phyloP scores from a whole-genome alignment of 1,140 invertebrate species.

The Prorops nasuta region DNA sequence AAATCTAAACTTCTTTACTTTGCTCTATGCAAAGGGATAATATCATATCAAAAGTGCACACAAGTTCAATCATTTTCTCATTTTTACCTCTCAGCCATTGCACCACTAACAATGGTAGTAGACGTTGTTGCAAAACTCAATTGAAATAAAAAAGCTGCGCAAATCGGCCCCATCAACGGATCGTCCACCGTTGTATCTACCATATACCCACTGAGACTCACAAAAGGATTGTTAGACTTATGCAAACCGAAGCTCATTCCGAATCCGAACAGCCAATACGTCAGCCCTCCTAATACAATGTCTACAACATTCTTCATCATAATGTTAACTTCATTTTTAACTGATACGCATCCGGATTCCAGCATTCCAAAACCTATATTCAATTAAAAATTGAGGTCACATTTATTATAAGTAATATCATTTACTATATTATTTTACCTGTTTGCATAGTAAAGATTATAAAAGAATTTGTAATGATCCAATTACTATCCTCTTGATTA shows the following conservation, averaged over 20 bases:
- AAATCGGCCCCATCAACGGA: conserved; percentile 73
- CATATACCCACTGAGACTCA: conserved; percentile 68
- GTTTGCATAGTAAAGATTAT: conserved; percentile 98
- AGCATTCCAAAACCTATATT: conserved; percentile 82
- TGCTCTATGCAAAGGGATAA: too few species aligned
- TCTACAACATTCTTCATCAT: conserved; percentile 97
- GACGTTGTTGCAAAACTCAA: conserved; percentile 88
- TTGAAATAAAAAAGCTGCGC: conserved; percentile 83
- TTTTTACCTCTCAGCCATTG: conserved; percentile 81
- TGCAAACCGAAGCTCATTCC: conserved; percentile 84
- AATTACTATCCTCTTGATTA: conserved; percentile 80
- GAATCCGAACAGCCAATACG: conserved; percentile 94
- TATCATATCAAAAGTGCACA: not conserved
- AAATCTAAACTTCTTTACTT: not conserved
- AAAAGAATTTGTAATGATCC: conserved; percentile 90
- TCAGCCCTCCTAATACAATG: conserved; percentile 86
- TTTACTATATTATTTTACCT: conserved; percentile 59
- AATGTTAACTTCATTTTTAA: conserved; percentile 95
- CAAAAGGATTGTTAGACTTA: conserved; percentile 68
- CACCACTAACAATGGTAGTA: conserved; percentile 86
- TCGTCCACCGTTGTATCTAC: conserved; percentile 68
- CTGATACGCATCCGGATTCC: conserved; percentile 87
- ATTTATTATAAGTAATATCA: not conserved
- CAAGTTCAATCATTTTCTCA: not conserved
- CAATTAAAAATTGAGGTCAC: not conserved